Evolutionary conservation across 2,888 invertebrate genomes (phyloP), one percentile per base, ranked within the genome.

Genomic region (Achlya flavicornis): DNA sequence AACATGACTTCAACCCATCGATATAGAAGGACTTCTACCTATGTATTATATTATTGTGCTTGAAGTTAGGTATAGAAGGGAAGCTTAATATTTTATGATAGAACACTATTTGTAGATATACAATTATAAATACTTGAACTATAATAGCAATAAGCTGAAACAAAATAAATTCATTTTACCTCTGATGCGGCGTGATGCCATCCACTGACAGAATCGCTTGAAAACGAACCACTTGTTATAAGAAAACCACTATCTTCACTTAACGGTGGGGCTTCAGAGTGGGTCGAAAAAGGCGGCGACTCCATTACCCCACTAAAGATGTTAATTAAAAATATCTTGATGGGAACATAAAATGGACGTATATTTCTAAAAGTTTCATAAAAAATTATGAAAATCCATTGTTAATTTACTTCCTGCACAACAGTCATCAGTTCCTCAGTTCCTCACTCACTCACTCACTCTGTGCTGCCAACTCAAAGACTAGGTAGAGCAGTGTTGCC

Each of bases 201-300:
- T 83, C 94, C 95, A 89, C 95, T 95, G 74, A 96, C 96, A 78
- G 96, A 96, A 87, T 96, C 96, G 88, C 96, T 96, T 71, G 96
- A 96, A 88, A 96, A 95, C 71, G 96, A 96, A 79, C 96, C 96
- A 91, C 96, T 96, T 78, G 95, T 95, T 83, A 96, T 92, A 76
- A 96, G 92, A 79, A 96, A 94, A 82, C 96, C 96, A 93, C 96
- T 96, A 85, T 96, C 96, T 92, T 96, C 96, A 87, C 96, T 96
- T 84, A 96, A 93, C 77, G 95, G 95, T 88, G 96, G 96, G 77
- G 95, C 95, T 87, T 96, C 96, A 75, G 96, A 96, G 92, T 96
- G 96, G 85, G 96, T 95, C 76, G 96, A 96, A 88, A 96, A 96
- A 83, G 96, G 96, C 84, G 96, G 96, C 79, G 96, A 96, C 94